These are phyloP conservation scores for Charaxes varanes DNA, from an alignment of 1,140 invertebrate genomes.

Conservation along the genomic window DNA sequence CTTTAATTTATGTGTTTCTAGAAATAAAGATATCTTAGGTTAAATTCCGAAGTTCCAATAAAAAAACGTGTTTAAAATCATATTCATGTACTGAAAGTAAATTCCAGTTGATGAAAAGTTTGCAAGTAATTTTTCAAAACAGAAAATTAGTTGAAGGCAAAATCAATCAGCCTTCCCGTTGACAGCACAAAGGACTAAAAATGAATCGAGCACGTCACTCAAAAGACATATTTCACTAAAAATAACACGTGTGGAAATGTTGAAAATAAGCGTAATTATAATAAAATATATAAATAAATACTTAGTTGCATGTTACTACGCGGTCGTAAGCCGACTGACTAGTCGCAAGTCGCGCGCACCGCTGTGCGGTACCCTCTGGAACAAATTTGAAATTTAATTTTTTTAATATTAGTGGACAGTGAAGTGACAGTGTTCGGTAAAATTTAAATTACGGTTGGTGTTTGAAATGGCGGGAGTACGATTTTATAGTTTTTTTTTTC, in stretches of 20 bases:
- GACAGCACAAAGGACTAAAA: conserved; percentile 21
- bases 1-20: too few relatives aligned
- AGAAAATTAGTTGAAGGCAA: too few relatives aligned
- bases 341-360: conserved; percentile 41
- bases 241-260: conserved; percentile 39
- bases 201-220: conserved; percentile 14
- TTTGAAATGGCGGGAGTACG: conserved; percentile 53
- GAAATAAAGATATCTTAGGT: too few relatives aligned
- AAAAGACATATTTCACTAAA: conserved; percentile 27
- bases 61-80: too few relatives aligned
- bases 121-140: too few relatives aligned
- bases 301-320: conserved; percentile 38
- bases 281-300: conserved; percentile 55
- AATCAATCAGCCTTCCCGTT: conserved; percentile 5
- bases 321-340: conserved; percentile 22
- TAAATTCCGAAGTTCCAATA: too few relatives aligned
- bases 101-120: too few relatives aligned
- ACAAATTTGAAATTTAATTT: conserved; percentile 26
- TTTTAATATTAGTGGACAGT: conserved; percentile 38
- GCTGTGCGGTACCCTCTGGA: conserved; percentile 43
- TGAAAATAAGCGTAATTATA: conserved; percentile 50
- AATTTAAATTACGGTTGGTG: conserved; percentile 51
- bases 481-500: conserved; percentile 33
- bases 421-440: conserved; percentile 42
- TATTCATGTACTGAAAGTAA: too few relatives aligned